These are phyloP conservation scores for Zoanthus gigantus DNA, from an alignment of 92 coral and sea anemone genomes.

Conservation along the genomic window DNA sequence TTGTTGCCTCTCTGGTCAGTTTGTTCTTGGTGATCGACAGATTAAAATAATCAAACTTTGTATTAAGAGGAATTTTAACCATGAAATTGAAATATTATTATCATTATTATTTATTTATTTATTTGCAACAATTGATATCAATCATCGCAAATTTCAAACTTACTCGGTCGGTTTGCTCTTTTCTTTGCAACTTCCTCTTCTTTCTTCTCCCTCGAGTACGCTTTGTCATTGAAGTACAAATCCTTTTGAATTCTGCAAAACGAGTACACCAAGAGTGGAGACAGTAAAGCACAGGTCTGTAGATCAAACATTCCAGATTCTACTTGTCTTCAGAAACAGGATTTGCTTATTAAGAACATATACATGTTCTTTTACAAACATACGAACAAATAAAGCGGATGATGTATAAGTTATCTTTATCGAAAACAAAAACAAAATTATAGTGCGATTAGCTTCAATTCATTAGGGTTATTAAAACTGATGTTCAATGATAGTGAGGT, in stretches of 20 bases:
- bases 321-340: background rate
- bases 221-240: conserved; percentile 85
- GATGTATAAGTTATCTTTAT: too few species aligned
- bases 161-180: conserved; percentile 96
- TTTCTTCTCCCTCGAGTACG: conserved; percentile 85
- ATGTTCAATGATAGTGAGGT: background rate
- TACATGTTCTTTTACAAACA: too few species aligned
- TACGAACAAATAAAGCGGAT: too few species aligned
- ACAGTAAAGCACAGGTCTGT: background rate
- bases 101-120: too few species aligned
- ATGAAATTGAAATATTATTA: background rate
- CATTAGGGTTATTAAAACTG: too few species aligned
- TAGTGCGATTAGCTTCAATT: too few species aligned
- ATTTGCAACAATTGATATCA: too few species aligned
- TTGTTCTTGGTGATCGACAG: too few species aligned
- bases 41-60: too few species aligned
- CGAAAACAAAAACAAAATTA: too few species aligned
- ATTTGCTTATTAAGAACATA: too few species aligned
- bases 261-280: background rate
- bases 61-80: background rate
- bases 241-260: conserved; percentile 82
- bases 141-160: background rate
- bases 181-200: conserved; percentile 89
- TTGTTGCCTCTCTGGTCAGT: too few species aligned
- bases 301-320: background rate